Evolutionary conservation across 1,140 invertebrate species (phyloP).

Genomic region (Battus philenor): DNA sequence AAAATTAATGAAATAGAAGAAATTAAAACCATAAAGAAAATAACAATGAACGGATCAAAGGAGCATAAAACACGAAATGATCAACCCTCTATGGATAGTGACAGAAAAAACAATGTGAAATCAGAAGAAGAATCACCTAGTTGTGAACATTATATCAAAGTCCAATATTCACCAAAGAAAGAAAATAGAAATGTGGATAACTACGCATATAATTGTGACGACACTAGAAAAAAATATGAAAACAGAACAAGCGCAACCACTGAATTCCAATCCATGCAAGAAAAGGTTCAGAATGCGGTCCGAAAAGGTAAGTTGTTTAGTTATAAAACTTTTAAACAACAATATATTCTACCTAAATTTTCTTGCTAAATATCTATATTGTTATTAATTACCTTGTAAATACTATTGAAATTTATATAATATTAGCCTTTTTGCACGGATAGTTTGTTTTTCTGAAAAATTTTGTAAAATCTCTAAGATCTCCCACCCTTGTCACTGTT

Average conservation of each 20-base stretch:
- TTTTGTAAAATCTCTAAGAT: too few relatives aligned
- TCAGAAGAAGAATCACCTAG: background rate
- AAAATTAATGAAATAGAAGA: conserved; percentile 68
- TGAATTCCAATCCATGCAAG: background rate
- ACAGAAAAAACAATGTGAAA: background rate
- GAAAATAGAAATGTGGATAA: conserved; percentile 14
- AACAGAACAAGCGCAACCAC: background rate
- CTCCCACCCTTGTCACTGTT: too few relatives aligned
- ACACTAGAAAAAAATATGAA: background rate
- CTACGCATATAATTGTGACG: background rate
- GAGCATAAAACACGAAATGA: conserved; percentile 18
- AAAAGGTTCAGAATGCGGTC: background rate
- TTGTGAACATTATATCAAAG: conserved; percentile 10
- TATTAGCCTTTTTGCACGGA: too few relatives aligned
- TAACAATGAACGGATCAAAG: conserved; percentile 55
- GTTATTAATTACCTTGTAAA: too few relatives aligned
- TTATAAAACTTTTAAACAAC: too few relatives aligned
- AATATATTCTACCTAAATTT: too few relatives aligned
- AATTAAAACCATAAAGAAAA: conserved; percentile 70
- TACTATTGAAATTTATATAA: too few relatives aligned
- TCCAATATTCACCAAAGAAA: conserved; percentile 17
- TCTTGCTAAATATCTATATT: too few relatives aligned
- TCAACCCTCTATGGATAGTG: background rate
- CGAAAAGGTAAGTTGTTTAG: conserved; percentile 1
- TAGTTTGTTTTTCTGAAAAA: too few relatives aligned